Evolutionary conservation across 2,888 invertebrate species (phyloP).

Genomic region (Spicauda simplicius): DNA sequence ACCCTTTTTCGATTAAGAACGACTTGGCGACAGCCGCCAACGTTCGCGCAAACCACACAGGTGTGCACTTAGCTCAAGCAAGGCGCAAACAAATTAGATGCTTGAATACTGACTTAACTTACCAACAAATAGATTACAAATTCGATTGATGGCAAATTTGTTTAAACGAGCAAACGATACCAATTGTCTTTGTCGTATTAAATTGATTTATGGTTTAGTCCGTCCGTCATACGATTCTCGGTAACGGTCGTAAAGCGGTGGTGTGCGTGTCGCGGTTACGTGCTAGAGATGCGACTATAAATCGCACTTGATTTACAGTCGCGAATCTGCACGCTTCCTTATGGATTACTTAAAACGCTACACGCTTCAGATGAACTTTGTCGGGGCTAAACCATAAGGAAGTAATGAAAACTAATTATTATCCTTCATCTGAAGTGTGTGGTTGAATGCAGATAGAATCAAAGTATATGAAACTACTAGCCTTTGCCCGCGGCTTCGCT

Average conservation of each 20-base stretch:
- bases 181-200: slow-evolving; percentile 76
- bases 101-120: slow-evolving; percentile 30
- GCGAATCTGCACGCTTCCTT: slow-evolving; percentile 27
- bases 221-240: slow-evolving; percentile 69
- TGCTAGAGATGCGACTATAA: slow-evolving; percentile 66
- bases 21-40: background rate
- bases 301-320: slow-evolving; percentile 61
- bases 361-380: slow-evolving; percentile 14
- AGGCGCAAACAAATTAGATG: slow-evolving; percentile 22
- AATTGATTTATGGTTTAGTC: slow-evolving; percentile 77
- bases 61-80: slow-evolving; percentile 11
- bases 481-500: no score
- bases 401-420: background rate
- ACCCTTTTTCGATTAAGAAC: no score
- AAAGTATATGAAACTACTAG: background rate
- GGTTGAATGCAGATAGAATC: background rate
- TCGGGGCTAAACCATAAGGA: background rate
- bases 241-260: slow-evolving; percentile 70
- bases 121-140: slow-evolving; percentile 33
- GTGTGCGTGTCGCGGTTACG: slow-evolving; percentile 52
- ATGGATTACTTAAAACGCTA: slow-evolving; percentile 18
- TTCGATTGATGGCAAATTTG: slow-evolving; percentile 30
- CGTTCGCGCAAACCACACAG: slow-evolving; percentile 1
- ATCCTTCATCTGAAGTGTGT: background rate
- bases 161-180: slow-evolving; percentile 45